phyloP scores from a whole-genome alignment of 2,113 vertebrate genomes.

The human (Homo sapiens) region DNA sequence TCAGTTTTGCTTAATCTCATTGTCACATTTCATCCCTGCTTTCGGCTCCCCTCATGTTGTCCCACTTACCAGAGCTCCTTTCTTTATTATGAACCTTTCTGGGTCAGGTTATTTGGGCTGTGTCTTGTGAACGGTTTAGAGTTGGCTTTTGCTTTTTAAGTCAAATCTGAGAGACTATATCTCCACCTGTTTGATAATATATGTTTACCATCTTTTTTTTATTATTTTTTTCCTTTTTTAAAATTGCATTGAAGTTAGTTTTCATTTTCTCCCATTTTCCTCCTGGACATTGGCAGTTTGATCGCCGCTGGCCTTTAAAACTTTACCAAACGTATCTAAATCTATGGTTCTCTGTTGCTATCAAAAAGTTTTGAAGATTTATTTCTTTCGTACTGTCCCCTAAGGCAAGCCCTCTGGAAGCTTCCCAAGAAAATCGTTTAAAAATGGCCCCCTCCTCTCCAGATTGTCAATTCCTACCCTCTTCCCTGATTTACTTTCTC shows the following conservation, averaged over 20 bases:
- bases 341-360: not conserved
- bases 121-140: not conserved
- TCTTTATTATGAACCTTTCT: not conserved
- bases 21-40: not conserved
- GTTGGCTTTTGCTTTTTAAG: not conserved
- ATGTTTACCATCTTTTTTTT: not conserved
- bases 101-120: not conserved
- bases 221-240: not conserved
- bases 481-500: not conserved
- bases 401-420: not conserved
- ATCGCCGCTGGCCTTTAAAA: not conserved
- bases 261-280: not conserved
- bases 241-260: not conserved
- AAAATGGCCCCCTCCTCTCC: not conserved
- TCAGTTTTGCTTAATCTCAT: not conserved
- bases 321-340: not conserved
- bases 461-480: not conserved
- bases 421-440: not conserved
- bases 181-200: not conserved
- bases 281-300: not conserved
- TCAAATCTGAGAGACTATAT: not conserved
- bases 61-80: not conserved
- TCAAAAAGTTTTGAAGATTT: not conserved
- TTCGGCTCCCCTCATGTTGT: not conserved
- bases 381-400: not conserved